These are phyloP conservation scores for Ridgeia piscesae DNA, from an alignment of 1,140 invertebrate genomes.

Conservation along the genomic window DNA sequence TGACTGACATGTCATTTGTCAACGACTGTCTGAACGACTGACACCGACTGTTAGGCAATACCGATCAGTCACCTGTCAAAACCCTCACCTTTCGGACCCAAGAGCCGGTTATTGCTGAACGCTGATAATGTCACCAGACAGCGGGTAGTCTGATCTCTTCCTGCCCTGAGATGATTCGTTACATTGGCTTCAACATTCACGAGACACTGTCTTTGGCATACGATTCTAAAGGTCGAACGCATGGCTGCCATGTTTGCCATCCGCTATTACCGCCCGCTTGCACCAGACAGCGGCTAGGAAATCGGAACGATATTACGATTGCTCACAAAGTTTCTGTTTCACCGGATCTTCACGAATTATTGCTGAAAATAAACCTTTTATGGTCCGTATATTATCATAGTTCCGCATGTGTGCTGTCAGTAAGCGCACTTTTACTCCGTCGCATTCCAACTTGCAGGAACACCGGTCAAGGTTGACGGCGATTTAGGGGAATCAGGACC, in stretches of 20 bases:
- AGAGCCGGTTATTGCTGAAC: neutral
- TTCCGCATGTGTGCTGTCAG: neutral
- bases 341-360: neutral
- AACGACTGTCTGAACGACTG: no score
- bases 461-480: neutral
- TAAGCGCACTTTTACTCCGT: neutral
- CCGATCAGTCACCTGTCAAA: neutral
- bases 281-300: neutral
- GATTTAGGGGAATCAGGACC: neutral
- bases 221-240: neutral
- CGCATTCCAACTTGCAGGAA: neutral
- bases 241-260: slow-evolving; percentile 3
- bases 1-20: no score
- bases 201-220: neutral
- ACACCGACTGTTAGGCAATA: no score
- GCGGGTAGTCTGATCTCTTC: neutral
- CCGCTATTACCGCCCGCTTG: neutral
- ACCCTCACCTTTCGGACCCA: neutral
- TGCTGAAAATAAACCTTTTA: neutral
- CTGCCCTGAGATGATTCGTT: neutral
- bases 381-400: neutral
- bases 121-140: neutral
- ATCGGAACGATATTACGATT: neutral
- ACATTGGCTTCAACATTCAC: neutral
- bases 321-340: neutral